These are phyloP conservation scores for Cephus pygmeus DNA, from an alignment of 2,888 invertebrate species.

Conservation along the genomic window DNA sequence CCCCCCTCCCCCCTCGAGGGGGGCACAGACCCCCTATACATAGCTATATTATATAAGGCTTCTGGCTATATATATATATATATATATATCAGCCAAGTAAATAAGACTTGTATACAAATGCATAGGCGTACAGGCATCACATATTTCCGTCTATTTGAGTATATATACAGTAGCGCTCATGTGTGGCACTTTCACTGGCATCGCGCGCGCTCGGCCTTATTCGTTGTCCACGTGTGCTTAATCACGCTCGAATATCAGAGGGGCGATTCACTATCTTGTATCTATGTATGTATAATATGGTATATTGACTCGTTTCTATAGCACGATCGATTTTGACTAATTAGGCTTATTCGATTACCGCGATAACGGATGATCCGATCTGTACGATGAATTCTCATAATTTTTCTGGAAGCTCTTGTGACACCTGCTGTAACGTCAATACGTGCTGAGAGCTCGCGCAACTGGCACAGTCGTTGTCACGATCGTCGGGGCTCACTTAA, in stretches of 20 bases:
- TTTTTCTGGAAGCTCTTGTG: not conserved
- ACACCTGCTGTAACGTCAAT: not conserved
- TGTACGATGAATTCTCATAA: not conserved
- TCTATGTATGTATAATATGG: not conserved
- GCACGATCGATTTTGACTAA: not conserved
- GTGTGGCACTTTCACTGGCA: not conserved
- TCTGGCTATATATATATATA: not conserved
- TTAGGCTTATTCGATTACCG: not conserved
- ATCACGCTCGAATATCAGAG: not conserved
- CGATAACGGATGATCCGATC: not conserved
- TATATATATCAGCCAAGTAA: not conserved
- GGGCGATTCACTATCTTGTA: not conserved
- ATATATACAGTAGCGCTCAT: not conserved
- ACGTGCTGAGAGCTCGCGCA: not conserved
- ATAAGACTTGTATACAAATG: not conserved
- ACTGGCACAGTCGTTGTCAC: not conserved
- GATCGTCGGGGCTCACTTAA: not conserved
- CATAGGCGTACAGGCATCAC: not conserved
- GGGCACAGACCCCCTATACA: not conserved
- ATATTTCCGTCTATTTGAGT: not conserved
- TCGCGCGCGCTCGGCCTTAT: not conserved
- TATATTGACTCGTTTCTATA: not conserved
- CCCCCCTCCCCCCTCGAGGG: no score
- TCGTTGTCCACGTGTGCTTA: not conserved
- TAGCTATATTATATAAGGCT: not conserved